Evolutionary conservation across 2,113 vertebrate genomes (phyloP), one percentile per base, ranked within the genome.

Genomic region (Nibea albiflora): DNA sequence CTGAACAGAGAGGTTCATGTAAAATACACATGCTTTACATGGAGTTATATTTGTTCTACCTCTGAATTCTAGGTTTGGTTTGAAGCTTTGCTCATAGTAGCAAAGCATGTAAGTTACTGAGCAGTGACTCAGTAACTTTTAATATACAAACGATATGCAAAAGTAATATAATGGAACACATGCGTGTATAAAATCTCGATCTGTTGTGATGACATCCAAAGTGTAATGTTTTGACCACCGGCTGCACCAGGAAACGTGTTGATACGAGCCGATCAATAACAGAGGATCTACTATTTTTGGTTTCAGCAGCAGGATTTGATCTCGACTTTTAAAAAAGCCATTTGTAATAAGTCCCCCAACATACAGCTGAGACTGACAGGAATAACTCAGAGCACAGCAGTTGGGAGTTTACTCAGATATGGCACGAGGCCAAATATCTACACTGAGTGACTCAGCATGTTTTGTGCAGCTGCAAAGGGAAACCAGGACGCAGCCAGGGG

Each of bases 371-470:
- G 49, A 52, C 14, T 24, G n/a, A 62, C 5, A 58, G 20, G 24
- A 20, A 50, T 52, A 53, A 65, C 26, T 22, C 0, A 9, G n/a
- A 72, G 49, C 53, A 49, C 49, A 19, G 57, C 61, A 44, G 64
- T 14, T 11, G 2, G 2, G 24, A 42, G 62, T 65, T 61, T 11
- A 58, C 22, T 20, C 60, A 88, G 60, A 80, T 57, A 64, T 70
- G 73, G 84, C 66, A 11, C 0, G 1, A 54, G 71, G 86, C 84
- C 84, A 82, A 76, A 46, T 69, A 64, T 73, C 75, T 44, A 24
- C 57, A 26, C 54, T 46, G 81, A 90, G 84, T 94, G 94, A 95
- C 90, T 94, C 90, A 87, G 94, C 92, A 90, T 0, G 46, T 89
- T 92, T 77, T 68, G 47, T 52, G 39, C 16, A 42, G 52, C 54